Evolutionary conservation across 2,113 vertebrate species (phyloP), one percentile per base, ranked within the genome.

Genomic region (Lonchura striata): DNA sequence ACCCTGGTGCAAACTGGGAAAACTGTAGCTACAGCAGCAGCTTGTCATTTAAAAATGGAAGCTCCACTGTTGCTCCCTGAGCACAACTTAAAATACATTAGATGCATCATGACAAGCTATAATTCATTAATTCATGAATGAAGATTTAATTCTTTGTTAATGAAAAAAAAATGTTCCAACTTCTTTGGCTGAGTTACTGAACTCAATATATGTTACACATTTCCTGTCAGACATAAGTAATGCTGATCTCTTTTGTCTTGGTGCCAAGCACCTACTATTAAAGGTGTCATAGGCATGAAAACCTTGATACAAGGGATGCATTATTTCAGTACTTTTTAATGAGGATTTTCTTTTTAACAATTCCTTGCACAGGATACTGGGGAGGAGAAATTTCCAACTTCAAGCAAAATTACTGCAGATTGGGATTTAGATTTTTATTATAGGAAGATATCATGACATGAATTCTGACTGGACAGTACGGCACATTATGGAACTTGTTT

Each of bases 81-180:
- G 50, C 63, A 90, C 77, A 86, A 90, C 84, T 95, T 94, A 92
- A 97, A 87, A 90, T 88, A 93, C 54, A 84, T 79, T 85, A 89
- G 41, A 71, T 85, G 54, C 28, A 59, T 65, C 22, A 90, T 60
- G 89, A 91, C 92, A 95, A 96, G 86, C 13, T 89, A 15, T 60
- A 95, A 61, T 84, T 97, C 77, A 88, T 60, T 71, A 96, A 94
- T 69, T 97, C 70, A 86, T 66, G 82, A 96, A 95, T 70, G 82
- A 97, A 94, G 64, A 89, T 96, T 96, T 95, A 59, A 89, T 95
- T 90, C 57, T 54, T 94, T 95, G 95, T 96, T 95, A 94, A 96
- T 95, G 53, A 92, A 94, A 82, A 95, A 49, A 37, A 72, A 63
- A 37, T 35, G 46, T 90, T 91, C 82, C 82, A 90, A 86, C 52